These are phyloP conservation scores for Tromatobia lineatoria DNA, from an alignment of 2,888 invertebrate genomes.

Conservation along the genomic window DNA sequence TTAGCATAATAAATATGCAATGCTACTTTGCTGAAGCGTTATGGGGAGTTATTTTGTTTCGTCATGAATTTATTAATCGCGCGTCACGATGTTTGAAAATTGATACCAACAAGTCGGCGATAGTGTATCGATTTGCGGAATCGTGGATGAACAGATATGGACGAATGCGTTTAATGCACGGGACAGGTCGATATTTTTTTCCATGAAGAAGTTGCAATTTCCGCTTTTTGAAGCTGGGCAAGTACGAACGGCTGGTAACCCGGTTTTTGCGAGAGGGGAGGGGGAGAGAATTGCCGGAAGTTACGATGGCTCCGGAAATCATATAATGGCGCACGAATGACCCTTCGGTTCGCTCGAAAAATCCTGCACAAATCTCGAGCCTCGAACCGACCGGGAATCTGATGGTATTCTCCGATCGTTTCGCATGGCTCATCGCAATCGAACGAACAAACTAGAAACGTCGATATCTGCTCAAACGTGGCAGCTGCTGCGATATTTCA, in stretches of 20 bases:
- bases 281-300: constrained; percentile 55
- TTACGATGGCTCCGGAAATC: constrained; percentile 65
- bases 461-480: constrained; percentile 54
- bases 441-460: constrained; percentile 51
- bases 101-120: constrained; percentile 29
- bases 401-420: constrained; percentile 53
- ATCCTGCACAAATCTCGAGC: constrained; percentile 60
- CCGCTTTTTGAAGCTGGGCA: constrained; percentile 52
- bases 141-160: constrained; percentile 16
- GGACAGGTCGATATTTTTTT: constrained; percentile 1
- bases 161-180: constrained; percentile 18
- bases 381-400: constrained; percentile 27
- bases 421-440: constrained; percentile 59
- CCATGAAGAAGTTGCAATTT: constrained; percentile 55
- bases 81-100: constrained; percentile 30
- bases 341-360: constrained; percentile 65
- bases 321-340: constrained; percentile 66
- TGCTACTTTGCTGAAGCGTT: constrained; percentile 14
- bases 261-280: constrained; percentile 3
- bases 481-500: constrained; percentile 27
- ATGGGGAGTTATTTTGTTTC: constrained; percentile 20
- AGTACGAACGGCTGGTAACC: constrained; percentile 46
- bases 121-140: constrained; percentile 12
- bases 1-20: constrained; percentile 10
- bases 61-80: constrained; percentile 29